Base-by-base conservation (phyloP, 2,888 invertebrate genomes). In the Rhaphigaster nebulosa region DNA sequence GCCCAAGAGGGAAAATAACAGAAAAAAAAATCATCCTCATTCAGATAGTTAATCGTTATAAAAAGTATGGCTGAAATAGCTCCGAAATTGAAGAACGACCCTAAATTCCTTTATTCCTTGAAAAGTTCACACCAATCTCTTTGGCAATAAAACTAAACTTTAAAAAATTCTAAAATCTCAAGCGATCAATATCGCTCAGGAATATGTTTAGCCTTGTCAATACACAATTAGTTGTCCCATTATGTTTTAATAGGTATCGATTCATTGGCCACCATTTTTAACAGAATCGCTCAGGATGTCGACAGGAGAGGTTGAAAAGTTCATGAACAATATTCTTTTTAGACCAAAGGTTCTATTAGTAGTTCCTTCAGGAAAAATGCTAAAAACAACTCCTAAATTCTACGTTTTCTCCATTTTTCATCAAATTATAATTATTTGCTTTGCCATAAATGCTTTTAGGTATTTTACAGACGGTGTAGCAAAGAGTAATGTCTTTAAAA, bases 221-320 rank as follows among this genome's bases (percentile, higher is more conserved):
- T 41, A 50, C 45, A 26, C 1, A 23, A 80, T 80, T 45, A 84
- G 13, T n/a, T 15, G n/a, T 1, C n/a, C n/a, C 26, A 84, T 84
- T 41, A 84, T n/a, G 50, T 84, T 45, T 84, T 84, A 15, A 84
- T 45, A 50, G 13, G 20, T 38, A 76, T 76, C 70, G 70, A 76
- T 76, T 50, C n/a, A 20, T 5, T 15, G 38, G 26, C 1, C 0
- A 1, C 45, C 84, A 84, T 84, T n/a, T 18, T 84, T n/a, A 50
- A 4, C 84, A 84, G 84, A 45, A 84, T 4, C 5, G 18, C 13
- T 50, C 13, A 84, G 13, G 45, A 84, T 84, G 84, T 84, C 84
- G n/a, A 84, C 84, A n/a, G 45, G 45, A 45, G 84, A 84, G 45
- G 84, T 84, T 4, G 45, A 26, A 4, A 84, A 50, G 34, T 84